Evolutionary conservation across 2,797 vertebrate genomes (phyloP), one percentile per base, ranked within the genome.

Genomic region (Silurus lanzhouensis): DNA sequence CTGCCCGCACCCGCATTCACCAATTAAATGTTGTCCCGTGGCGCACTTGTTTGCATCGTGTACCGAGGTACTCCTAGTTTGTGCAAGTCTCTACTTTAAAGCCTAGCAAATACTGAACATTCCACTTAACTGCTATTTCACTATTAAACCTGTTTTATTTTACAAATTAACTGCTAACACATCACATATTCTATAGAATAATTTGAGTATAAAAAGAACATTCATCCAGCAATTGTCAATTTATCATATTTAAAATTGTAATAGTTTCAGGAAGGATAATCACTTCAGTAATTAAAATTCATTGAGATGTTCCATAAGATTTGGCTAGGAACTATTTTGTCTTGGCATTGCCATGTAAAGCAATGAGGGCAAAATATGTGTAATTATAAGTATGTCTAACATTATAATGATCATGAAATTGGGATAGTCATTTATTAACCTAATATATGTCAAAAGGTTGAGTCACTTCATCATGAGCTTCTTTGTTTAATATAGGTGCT

Each of bases 261-360:
- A 77, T 77, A 38, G 55, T 22, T 57, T 57, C 25, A 27, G 74
- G 52, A 76, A 76, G 74, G 9, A 76, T 76, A 76, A 58, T 76
- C n/a, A 27, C 52, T 74, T 61, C 27, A 22, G 58, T 44, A 61
- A 61, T 78, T 61, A 78, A 44, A 22, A 78, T 61, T 27, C 27
- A 27, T 27, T 27, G 27, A 27, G 27, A 1, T 27, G 27, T 27
- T 61, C 38, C 31, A 61, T 78, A 38, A 13, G 75, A 77, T 60
- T 77, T 77, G 75, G 27, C 55, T 38, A 1, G 31, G 17, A 77
- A 77, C 7, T 14, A 57, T 76, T 27, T 76, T 74, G 71, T 74
- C 46, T 76, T 55, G 48, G 25, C 27, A 19, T 48, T 57, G 74
- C 74, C 74, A 57, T 76, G 27, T 17, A 25, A 57, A 58, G 52